Evolutionary conservation across 1,140 invertebrate species (phyloP).

Genomic region (Trypoxylus dichotomus): DNA sequence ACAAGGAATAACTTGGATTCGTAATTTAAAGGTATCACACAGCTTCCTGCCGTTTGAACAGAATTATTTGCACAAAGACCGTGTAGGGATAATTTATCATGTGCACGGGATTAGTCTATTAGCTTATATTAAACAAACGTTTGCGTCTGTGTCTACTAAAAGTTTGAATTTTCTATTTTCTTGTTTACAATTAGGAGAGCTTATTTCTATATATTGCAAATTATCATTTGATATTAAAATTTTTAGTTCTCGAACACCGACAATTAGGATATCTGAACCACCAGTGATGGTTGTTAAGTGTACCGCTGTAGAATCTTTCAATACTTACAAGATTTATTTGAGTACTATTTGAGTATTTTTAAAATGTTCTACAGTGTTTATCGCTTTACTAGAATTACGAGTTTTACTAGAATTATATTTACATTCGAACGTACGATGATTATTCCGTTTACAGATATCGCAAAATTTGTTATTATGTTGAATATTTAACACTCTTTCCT

Average conservation of each 20-base stretch:
- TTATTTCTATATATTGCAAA: background rate
- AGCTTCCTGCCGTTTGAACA: background rate
- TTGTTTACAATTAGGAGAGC: background rate
- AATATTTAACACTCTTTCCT: too few relatives aligned
- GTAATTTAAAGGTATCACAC: background rate
- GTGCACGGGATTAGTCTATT: background rate
- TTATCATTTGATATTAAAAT: background rate
- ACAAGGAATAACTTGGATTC: background rate
- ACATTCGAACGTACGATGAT: background rate
- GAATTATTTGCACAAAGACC: background rate
- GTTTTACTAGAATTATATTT: background rate
- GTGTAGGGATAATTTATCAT: background rate
- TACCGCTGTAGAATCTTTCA: background rate
- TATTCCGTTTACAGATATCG: background rate
- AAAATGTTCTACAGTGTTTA: background rate
- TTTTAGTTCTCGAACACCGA: background rate
- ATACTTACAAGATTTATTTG: background rate
- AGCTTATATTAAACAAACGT: background rate
- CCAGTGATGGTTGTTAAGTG: background rate
- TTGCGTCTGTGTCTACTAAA: background rate
- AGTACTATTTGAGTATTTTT: too few relatives aligned
- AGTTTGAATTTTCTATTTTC: background rate
- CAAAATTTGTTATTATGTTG: too few relatives aligned
- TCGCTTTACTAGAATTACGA: background rate
- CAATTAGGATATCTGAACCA: background rate